Evolutionary conservation across 1,140 invertebrate genomes (phyloP).

Genomic region (Tetramorium parvispinum): DNA sequence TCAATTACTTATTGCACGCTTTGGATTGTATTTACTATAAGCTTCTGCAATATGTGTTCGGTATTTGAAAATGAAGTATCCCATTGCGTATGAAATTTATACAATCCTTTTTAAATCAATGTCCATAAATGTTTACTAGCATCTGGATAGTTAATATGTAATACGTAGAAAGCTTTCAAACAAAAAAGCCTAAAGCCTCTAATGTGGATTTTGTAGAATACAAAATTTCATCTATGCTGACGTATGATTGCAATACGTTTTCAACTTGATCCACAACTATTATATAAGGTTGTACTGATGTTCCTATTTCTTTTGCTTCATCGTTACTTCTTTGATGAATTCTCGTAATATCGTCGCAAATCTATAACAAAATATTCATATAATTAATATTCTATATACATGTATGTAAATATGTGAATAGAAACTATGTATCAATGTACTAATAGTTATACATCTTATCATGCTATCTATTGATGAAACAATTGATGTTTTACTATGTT

Average conservation of each 20-base stretch:
- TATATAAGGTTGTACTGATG: background rate
- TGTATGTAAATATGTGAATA: too few relatives aligned
- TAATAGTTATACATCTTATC: conserved; percentile 10
- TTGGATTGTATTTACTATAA: background rate
- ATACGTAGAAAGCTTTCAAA: conserved; percentile 9
- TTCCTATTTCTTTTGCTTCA: conserved; percentile 9
- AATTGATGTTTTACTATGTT: background rate
- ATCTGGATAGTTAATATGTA: background rate
- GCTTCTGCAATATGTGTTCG: background rate
- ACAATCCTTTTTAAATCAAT: conserved; percentile 14
- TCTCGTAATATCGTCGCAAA: conserved; percentile 8
- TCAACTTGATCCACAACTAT: background rate
- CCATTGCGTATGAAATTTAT: background rate
- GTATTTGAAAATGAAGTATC: conserved; percentile 4
- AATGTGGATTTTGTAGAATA: conserved; percentile 1
- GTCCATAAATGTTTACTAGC: conserved; percentile 13
- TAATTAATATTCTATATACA: background rate
- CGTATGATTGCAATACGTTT: background rate
- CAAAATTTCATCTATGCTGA: conserved; percentile 1
- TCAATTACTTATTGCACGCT: too few relatives aligned
- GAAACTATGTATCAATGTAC: background rate
- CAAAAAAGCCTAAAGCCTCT: conserved; percentile 1
- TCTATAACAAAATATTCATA: background rate
- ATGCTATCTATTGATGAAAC: background rate
- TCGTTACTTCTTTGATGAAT: background rate